Base-by-base conservation (phyloP, 2,797 vertebrate species). In the Pempheris klunzingeri region DNA sequence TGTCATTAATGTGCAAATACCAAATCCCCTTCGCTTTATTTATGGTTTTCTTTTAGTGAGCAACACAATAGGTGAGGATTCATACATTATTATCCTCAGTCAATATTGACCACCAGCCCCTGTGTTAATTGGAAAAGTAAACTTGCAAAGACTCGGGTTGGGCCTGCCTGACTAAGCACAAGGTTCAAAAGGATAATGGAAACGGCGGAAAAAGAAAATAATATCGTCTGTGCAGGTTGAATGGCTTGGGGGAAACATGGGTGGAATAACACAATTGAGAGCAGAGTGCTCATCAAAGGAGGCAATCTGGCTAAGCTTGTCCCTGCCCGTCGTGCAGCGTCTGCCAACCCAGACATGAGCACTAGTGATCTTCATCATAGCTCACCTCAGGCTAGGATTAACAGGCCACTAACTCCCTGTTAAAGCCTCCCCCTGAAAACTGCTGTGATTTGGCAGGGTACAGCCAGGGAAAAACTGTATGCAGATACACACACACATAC, bases 91-190 rank as follows among this genome's bases (percentile, higher is more conserved):
- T 94, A 94, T 91, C 90, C 87, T 74, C 69, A 69, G 93, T 93
- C 92, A 95, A 95, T 93, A 95, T 90, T 93, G 94, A 94, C 93
- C 82, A 86, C 34, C 75, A 83, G 71, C 49, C 73, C 41, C 84
- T 76, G 76, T 85, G 89, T 91, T 94, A 94, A 95, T 93, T 95
- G 90, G 89, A 93, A 93, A 91, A 83, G 89, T 88, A 93, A 94
- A 93, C 87, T 86, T 69, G 87, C 80, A 90, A 91, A 90, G 87
- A 87, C 78, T 74, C 49, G 5, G 61, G 63, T 60, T 83, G 32
- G 75, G 77, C n/a, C n/a, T n/a, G 79, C 57, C 62, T 75, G 86
- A 86, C 87, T 86, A 85, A 85, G 92, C 87, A 87, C 79, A 80
- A 58, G 85, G 89, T 90, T 90, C 85, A 89, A 89, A 87, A 81